These are phyloP conservation scores for Acleris sparsana DNA, from an alignment of 2,888 invertebrate genomes.

Conservation along the genomic window DNA sequence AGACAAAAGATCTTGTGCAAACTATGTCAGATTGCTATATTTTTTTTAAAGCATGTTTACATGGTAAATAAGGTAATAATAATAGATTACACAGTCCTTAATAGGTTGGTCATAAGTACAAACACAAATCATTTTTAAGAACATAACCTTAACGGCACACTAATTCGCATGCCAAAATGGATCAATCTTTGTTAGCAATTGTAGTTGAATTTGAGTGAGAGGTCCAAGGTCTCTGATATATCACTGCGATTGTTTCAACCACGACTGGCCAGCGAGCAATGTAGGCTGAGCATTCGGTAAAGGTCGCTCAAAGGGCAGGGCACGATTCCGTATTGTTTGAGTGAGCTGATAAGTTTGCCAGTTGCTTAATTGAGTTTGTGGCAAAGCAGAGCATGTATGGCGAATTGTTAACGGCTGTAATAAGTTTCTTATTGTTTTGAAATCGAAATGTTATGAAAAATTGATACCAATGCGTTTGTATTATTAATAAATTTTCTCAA, in stretches of 20 bases:
- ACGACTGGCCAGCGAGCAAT: conserved; percentile 65
- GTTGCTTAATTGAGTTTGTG: conserved; percentile 34
- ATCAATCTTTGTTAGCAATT: conserved; percentile 48
- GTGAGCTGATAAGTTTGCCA: conserved; percentile 38
- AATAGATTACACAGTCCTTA: too few species aligned
- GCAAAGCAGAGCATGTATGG: conserved; percentile 25
- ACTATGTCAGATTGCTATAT: too few species aligned
- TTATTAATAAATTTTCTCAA: too few species aligned
- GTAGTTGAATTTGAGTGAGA: conserved; percentile 67
- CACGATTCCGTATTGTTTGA: conserved; percentile 59
- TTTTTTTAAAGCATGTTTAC: too few species aligned
- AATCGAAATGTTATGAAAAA: background rate
- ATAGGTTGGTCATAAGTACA: too few species aligned
- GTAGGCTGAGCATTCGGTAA: conserved; percentile 58
- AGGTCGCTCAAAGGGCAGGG: conserved; percentile 65
- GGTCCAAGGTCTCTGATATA: conserved; percentile 66
- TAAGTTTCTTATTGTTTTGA: conserved; percentile 10
- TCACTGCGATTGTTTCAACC: conserved; percentile 59
- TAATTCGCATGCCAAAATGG: conserved; percentile 20
- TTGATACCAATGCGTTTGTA: background rate
- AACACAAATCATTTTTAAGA: background rate
- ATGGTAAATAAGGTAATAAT: too few species aligned
- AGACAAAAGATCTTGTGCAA: too few species aligned
- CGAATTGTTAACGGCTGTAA: conserved; percentile 22
- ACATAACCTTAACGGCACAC: conserved; percentile 13